Evolutionary conservation across 2,888 invertebrate species (phyloP), one percentile per base, ranked within the genome.

Genomic region (Molorchus minor): DNA sequence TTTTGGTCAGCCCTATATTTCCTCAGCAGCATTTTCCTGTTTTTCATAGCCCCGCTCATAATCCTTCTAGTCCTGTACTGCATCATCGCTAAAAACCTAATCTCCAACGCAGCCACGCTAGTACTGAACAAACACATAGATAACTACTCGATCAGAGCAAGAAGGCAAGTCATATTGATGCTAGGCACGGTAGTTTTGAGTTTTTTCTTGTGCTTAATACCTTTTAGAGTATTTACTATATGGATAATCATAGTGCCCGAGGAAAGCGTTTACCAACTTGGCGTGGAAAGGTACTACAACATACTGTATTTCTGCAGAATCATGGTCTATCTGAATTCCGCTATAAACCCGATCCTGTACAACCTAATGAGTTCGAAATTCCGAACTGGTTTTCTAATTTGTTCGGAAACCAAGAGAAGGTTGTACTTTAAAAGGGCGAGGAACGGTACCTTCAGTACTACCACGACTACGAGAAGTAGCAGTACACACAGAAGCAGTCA

Each of bases 351-450:
- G 0, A 91, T 95, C 68, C 82, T 96, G n/a, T 96, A 96, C 78
- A 95, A 94, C 78, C 82, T 95, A 64, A 93, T 95, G 91, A 94
- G 93, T 36, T 92, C 93, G 1, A 94, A 94, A 81, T 96, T 96
- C 76, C 87, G 95, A 1, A 86, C 88, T 55, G 93, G 92, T 0
- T 93, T 93, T 72, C 83, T 88, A 55, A 84, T 92, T 0, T 91
- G 88, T 72, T 84, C 86, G 36, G 83, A 85, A 67, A 83, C 83
- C 56, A 83, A 81, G 56, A 81, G 81, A 49, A 80, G 80, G n/a
- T 77, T 81, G 35, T 81, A 83, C 55, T 81, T 82, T 62, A 76
- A 82, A 62, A 79, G 84, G 59, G 71, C 77, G 1, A 75, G 80
- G 20, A 80, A 81, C 38, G 81, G 81, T n/a, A 88, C 87, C 1